A percentile compares a stretch with the other conserved stretches of the same genome.
Evolutionary conservation across 2,113 vertebrate species (phyloP).

Genomic region (Rutilus rutilus): DNA sequence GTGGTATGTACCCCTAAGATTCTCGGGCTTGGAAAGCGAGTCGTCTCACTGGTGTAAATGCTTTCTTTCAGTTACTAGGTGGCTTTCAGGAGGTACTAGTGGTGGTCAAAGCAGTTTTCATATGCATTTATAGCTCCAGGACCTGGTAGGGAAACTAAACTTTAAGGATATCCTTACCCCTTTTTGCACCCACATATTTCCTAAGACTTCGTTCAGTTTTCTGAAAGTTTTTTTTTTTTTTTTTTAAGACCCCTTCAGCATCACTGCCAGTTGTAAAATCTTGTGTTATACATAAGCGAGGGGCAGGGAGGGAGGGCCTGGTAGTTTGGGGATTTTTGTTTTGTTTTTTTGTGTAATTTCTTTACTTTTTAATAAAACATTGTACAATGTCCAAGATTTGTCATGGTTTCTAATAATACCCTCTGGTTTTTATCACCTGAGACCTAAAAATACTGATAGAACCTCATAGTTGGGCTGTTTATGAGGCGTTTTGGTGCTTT

Average conservation of each 20-base stretch:
- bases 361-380: conserved; percentile 74
- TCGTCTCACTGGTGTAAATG: conserved; percentile 64
- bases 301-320: conserved; percentile 32
- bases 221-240: conserved; percentile 56
- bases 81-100: conserved; percentile 58
- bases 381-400: conserved; percentile 49
- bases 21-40: background rate
- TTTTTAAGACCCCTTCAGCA: conserved; percentile 24
- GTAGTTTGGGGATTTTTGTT: background rate
- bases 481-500: background rate
- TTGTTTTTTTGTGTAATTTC: conserved; percentile 48
- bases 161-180: conserved; percentile 49
- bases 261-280: conserved; percentile 71
- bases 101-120: conserved; percentile 68
- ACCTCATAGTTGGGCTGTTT: background rate
- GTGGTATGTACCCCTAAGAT: background rate
- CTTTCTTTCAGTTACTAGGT: conserved; percentile 66
- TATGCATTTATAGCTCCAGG: conserved; percentile 64
- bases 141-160: conserved; percentile 18
- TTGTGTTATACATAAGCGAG: conserved; percentile 56
- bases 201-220: conserved; percentile 48
- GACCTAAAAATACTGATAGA: background rate
- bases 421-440: conserved; percentile 14
- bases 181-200: conserved; percentile 63
- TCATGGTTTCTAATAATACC: conserved; percentile 24